Evolutionary conservation across 2,888 invertebrate species (phyloP), one percentile per base, ranked within the genome.

Genomic region (Eretmocerus hayati): DNA sequence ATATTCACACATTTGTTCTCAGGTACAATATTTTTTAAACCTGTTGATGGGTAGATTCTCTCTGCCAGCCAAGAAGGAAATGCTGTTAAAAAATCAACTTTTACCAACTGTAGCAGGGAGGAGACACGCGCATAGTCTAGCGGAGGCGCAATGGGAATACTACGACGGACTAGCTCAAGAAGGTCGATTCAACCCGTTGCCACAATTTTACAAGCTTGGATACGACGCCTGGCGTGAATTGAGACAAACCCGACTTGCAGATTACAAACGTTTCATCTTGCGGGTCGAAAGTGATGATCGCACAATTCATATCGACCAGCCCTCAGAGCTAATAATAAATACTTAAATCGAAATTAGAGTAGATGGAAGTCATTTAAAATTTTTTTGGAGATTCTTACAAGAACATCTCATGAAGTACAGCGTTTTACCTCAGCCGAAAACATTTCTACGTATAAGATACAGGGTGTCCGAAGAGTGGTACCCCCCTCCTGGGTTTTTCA

Each of bases 21-120:
- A 85, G 80, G 77, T 80, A 1, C 73, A 77, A 50, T 86, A 83
- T 61, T 80, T 78, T 57, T 72, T 86, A 37, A 76, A 79, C 2
- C 62, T 77, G 16, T 73, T 86, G 5, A 77, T 78, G 18, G 82
- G 80, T 1, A 74, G 74, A 22, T 73, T 80, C 58, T 57, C 65
- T 33, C 67, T 89, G 26, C 89, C 89, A 0, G 63, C 77, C 0
- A 77, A 74, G 50, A 78, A 79, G 8, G 74, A 75, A 42, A 89
- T 90, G 89, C 60, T 81, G 52, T 71, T 66, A 50, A 75, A 76
- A 31, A 76, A 80, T 5, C 72, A 76, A 26, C 65, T 74, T 19
- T n/a, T n/a, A n/a, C n/a, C n/a, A n/a, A 84, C 84, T 31, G 19
- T 2, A 0, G 57, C 64, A 2, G 59, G 57, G 2, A 68, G 72